Conservation (phyloP, 2,797 vertebrate species). For the Moxostoma hubbsi region DNA sequence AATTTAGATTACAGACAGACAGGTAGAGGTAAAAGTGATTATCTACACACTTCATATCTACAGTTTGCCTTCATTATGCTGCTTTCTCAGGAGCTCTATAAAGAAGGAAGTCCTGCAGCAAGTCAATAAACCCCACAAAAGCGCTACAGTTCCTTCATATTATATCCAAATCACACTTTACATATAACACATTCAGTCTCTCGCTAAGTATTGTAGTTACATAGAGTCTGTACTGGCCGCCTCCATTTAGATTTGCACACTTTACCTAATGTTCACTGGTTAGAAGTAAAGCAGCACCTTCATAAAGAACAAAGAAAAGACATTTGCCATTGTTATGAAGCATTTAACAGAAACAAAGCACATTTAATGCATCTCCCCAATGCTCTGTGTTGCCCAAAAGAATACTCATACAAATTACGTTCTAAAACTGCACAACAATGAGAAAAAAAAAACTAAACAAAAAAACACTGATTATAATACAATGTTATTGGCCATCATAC, state of each 20-base stretch:
- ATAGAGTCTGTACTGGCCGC: constrained; percentile 59
- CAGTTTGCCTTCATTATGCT: constrained; percentile 66
- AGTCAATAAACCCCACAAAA: constrained; percentile 62
- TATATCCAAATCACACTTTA: constrained; percentile 58
- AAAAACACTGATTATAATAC: constrained; percentile 68
- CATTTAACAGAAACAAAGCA: constrained; percentile 55
- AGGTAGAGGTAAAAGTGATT: constrained; percentile 70
- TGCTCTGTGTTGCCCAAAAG: constrained; percentile 71
- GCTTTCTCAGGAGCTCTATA: constrained; percentile 68
- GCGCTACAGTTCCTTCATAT: constrained; percentile 63
- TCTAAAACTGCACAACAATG: constrained; percentile 70
- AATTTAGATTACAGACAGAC: constrained; percentile 73
- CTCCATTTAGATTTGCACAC: constrained; percentile 64
- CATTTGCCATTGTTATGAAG: constrained; percentile 48
- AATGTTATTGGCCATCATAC: constrained; percentile 71
- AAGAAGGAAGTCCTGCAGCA: constrained; percentile 69
- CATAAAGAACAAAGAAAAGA: constrained; percentile 59
- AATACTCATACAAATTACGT: constrained; percentile 74
- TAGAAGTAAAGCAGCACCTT: constrained; percentile 17
- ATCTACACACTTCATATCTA: constrained; percentile 66
- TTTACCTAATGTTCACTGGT: constrained; percentile 13
- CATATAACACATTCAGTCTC: constrained; percentile 53
- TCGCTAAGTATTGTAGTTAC: constrained; percentile 62
- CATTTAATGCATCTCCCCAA: constrained; percentile 51
- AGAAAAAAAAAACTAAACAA: constrained; percentile 78